phyloP scores from a whole-genome alignment of 64 coral and sea anemone genomes.

The Stichodactyla mertensii region DNA sequence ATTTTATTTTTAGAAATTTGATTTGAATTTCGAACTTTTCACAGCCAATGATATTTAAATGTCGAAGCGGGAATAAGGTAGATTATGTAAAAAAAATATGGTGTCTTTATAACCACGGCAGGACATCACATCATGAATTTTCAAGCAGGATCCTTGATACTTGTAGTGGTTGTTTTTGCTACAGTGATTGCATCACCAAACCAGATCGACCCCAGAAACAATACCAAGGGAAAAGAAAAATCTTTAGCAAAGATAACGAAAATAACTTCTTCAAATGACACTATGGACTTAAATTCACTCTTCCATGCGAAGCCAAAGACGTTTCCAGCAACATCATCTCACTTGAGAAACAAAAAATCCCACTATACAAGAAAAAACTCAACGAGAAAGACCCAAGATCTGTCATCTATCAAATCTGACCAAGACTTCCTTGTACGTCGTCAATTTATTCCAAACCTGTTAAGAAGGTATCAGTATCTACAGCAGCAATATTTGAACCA shows the following conservation, averaged over 20 bases:
- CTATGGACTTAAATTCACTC: too few relatives aligned
- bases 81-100: neutral
- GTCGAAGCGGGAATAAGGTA: neutral
- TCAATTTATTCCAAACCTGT: slow-evolving; percentile 13
- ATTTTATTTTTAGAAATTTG: neutral
- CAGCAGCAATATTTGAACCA: neutral
- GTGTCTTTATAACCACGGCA: neutral
- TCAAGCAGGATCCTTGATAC: neutral
- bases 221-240: neutral
- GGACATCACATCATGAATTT: neutral
- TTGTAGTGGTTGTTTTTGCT: neutral
- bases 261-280: neutral
- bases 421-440: neutral
- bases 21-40: neutral
- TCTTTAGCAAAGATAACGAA: neutral
- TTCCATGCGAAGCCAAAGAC: neutral
- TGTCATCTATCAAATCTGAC: neutral
- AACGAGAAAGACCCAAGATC: neutral
- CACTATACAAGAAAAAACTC: neutral
- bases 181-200: neutral
- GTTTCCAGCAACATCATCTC: neutral
- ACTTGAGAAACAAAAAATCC: neutral
- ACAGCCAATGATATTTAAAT: neutral
- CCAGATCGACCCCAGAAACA: neutral
- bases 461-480: neutral